Evolutionary conservation across 2,113 vertebrate species (phyloP), one percentile per base, ranked within the genome.

Genomic region (Catharus minimus): DNA sequence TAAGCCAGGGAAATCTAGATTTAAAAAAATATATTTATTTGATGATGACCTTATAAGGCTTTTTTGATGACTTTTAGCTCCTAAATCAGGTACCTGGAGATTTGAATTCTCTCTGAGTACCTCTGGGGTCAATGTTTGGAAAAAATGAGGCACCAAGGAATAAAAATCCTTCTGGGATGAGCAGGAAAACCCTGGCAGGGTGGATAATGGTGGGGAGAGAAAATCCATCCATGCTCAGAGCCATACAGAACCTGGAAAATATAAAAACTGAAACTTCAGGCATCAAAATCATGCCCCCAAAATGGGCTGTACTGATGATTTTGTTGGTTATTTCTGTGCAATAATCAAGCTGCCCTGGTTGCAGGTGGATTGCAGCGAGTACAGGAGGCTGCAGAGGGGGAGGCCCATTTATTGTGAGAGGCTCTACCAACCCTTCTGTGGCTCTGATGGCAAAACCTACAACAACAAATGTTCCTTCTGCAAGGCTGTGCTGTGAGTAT

Each of bases 391-490:
- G 92, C 69, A 82, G n/a, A 76, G 69, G 27, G 89, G 77, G 36
- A 93, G 36, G 57, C 95, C 93, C 46, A 93, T 93, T 17, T 96
- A 96, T 56, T 96, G 95, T 0, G 92, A 94, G 88, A 93, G 79
- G 72, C 88, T 95, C 55, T 95, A 95, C 26, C 62, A 89, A 9
- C 92, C 94, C 49, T 94, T 87, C 38, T 96, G 95, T 0, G 96
- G 95, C 71, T 96, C 96, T 4, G 93, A 96, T 0, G 95, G 94
- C 27, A 96, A 91, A 90, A 95, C 91, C 14, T 96, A 96, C 32
- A 90, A 83, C 89, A 96, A 96, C 90, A 95, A 94, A 71, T 96
- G 95, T 6, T 82, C 78, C 73, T 95, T 96, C 94, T 96, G 96
- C 89, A 95, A 93, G 65, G 94, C 92, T 12, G 78, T 92, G 2